Base-by-base conservation (phyloP, 2,888 invertebrate genomes). In the Linhomoeus sp. region DNA sequence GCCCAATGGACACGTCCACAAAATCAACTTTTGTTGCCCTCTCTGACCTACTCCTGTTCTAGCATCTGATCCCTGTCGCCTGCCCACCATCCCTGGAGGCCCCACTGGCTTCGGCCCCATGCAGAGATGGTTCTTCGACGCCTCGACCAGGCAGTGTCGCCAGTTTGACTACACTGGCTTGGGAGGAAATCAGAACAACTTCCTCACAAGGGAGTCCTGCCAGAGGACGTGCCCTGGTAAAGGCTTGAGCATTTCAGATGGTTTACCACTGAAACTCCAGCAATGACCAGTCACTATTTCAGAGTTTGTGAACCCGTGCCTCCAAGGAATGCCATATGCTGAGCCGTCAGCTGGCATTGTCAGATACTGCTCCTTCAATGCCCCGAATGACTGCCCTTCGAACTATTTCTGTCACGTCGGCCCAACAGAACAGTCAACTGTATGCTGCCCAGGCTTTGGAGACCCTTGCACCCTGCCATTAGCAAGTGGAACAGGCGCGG, bases 221-320 rank as follows among this genome's bases (percentile, higher is more conserved):
- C 47, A 46, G 35, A 19, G 41, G 36, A 37, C 35, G 3, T 51
- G 51, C 35, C 48, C 50, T 17, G 46, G 49, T 29, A n/a, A n/a
- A n/a, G n/a, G n/a, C n/a, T n/a, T n/a, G n/a, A n/a, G n/a, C n/a
- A n/a, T n/a, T n/a, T n/a, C n/a, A n/a, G n/a, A n/a, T n/a, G n/a
- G n/a, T n/a, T n/a, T n/a, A n/a, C n/a, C n/a, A n/a, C n/a, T n/a
- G n/a, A n/a, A n/a, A n/a, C n/a, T n/a, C n/a, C n/a, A n/a, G n/a
- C n/a, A n/a, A n/a, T n/a, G n/a, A n/a, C n/a, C n/a, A n/a, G n/a
- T n/a, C n/a, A n/a, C n/a, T n/a, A 19, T n/a, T 19, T 7, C 26
- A 41, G 41, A 41, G 17, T 41, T 41, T n/a, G 22, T 15, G 3
- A 62, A 62, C 46, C 62, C 62, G 3, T 62, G 62, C 52, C 52